These are phyloP conservation scores for Aspidoscelis tigris DNA, from an alignment of 2,113 vertebrate species.

Conservation along the genomic window DNA sequence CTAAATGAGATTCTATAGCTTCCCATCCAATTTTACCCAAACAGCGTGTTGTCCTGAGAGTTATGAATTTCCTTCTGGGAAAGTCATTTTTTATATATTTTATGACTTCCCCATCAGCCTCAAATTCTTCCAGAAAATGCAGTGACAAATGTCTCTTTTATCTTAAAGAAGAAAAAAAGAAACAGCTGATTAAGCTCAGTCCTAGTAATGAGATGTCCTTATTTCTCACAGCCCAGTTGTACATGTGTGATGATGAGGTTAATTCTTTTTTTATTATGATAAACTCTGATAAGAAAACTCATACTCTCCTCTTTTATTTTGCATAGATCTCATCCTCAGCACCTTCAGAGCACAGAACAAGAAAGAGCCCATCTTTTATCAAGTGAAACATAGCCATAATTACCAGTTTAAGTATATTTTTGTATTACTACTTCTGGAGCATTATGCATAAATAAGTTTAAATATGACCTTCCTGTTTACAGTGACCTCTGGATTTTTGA, in stretches of 20 bases:
- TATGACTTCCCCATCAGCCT: no score
- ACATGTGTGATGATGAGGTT: not conserved
- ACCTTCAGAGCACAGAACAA: conserved; percentile 51
- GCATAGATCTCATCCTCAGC: conserved; percentile 62
- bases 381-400: conserved; percentile 49
- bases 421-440: not conserved
- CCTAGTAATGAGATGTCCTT: not conserved
- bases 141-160: no score
- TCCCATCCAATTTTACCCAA: no score
- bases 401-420: conserved; percentile 15
- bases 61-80: no score
- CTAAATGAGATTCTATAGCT: no score
- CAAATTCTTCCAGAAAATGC: no score
- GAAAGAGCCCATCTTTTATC: conserved; percentile 71
- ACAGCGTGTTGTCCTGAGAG: no score
- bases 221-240: not conserved
- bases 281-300: not conserved
- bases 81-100: no score
- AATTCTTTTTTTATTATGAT: not conserved
- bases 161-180: not conserved
- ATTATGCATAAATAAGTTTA: conserved; percentile 24
- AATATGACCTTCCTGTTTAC: conserved; percentile 18
- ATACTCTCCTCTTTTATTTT: conserved; percentile 15
- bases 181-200: not conserved
- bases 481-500: conserved; percentile 29